Evolutionary conservation across 2,888 invertebrate genomes (phyloP).

Genomic region (Siphonodentalium dalli): DNA sequence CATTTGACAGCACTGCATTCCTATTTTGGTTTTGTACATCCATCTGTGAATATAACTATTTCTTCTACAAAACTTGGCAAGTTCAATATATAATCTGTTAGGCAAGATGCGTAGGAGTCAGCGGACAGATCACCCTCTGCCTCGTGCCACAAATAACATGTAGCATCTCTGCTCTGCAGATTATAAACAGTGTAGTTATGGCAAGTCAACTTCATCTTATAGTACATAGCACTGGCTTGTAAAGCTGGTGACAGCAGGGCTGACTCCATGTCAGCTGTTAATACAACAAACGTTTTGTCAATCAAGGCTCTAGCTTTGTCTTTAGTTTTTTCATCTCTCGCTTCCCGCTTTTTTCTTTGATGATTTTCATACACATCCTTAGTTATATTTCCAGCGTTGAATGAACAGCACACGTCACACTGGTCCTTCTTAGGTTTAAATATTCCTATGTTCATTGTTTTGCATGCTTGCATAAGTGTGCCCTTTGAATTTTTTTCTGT

Average conservation of each 20-base stretch:
- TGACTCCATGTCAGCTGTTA: slow-evolving; percentile 22
- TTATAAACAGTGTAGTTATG: slow-evolving; percentile 24
- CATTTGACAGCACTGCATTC: slow-evolving; percentile 20
- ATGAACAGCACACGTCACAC: slow-evolving; percentile 16
- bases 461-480: too few relatives aligned
- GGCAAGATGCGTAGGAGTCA: slow-evolving; percentile 16
- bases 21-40: slow-evolving; percentile 24
- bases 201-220: slow-evolving; percentile 21
- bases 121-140: slow-evolving; percentile 12
- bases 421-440: slow-evolving; percentile 21
- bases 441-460: slow-evolving; percentile 10
- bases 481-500: not conserved
- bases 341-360: slow-evolving; percentile 10
- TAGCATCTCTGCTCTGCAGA: slow-evolving; percentile 12
- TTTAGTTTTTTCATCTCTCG: slow-evolving; percentile 2
- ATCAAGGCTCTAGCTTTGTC: slow-evolving; percentile 10
- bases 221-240: slow-evolving; percentile 19
- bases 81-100: slow-evolving; percentile 9
- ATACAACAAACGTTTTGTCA: not conserved
- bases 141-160: slow-evolving; percentile 25
- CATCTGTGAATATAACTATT: slow-evolving; percentile 20
- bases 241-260: slow-evolving; percentile 16
- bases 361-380: slow-evolving; percentile 15
- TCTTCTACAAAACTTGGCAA: slow-evolving; percentile 3
- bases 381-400: slow-evolving; percentile 13